These are phyloP conservation scores for Catocala nupta DNA, from an alignment of 2,888 invertebrate species.

Conservation along the genomic window DNA sequence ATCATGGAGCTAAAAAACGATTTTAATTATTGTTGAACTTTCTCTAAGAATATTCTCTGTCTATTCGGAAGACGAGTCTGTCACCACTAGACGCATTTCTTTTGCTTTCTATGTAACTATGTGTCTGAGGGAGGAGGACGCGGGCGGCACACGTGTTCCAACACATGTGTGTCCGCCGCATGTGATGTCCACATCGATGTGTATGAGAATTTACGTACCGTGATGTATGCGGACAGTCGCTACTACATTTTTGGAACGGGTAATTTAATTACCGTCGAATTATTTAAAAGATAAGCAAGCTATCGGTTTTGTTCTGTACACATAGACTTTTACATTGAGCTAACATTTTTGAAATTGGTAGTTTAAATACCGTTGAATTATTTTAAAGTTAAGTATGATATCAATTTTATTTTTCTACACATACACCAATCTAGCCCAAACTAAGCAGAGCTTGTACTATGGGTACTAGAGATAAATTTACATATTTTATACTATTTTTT, in stretches of 20 bases:
- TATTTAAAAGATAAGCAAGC: too few relatives aligned
- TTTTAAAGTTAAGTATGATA: too few relatives aligned
- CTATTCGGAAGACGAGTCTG: conserved; percentile 34
- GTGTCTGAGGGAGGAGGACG: conserved; percentile 39
- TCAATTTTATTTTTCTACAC: too few relatives aligned
- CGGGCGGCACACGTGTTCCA: conserved; percentile 36
- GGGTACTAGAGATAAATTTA: too few relatives aligned
- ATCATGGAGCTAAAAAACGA: background rate
- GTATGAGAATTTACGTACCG: conserved; percentile 63
- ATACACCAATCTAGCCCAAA: too few relatives aligned
- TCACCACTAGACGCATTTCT: conserved; percentile 48
- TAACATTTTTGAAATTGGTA: too few relatives aligned
- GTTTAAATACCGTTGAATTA: too few relatives aligned
- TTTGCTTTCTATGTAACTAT: conserved; percentile 51
- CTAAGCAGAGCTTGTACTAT: too few relatives aligned
- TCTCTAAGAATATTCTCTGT: conserved; percentile 4
- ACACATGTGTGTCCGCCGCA: conserved; percentile 50
- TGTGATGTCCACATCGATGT: conserved; percentile 56
- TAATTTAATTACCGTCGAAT: too few relatives aligned
- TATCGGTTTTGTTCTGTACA: too few relatives aligned
- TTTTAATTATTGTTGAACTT: background rate
- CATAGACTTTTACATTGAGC: too few relatives aligned
- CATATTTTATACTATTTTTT: too few relatives aligned
- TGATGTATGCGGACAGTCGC: conserved; percentile 56
- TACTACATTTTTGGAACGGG: conserved; percentile 17